Evolutionary conservation across 64 coral and sea anemone genomes (phyloP), one percentile per base, ranked within the genome.

Genomic region (Montipora foliosa): DNA sequence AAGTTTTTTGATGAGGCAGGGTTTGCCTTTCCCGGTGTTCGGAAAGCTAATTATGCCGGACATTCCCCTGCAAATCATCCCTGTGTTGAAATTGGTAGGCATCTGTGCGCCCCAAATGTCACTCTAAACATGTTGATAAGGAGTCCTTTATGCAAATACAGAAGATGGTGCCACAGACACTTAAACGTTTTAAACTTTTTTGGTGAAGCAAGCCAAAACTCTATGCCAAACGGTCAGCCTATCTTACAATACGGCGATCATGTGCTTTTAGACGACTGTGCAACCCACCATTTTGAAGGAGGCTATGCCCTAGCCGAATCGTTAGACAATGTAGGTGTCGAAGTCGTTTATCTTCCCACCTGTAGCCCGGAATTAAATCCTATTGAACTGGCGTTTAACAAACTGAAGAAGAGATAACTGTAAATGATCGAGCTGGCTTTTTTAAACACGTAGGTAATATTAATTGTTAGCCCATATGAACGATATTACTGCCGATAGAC

Each of bases 1-100:
- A 87, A 87, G 61, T 87, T 87, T 87, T 87, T 87, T 71, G 84
- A 87, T 71, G 84, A 87, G 22, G 3, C 11, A 14, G 84, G 84
- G 17, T 37, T 87, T 29, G 46, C 21, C 11, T 22, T 87, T 11
- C 67, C 12, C 25, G 84, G 72, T 61, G 52, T 10, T 7, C 14
- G 62, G 20, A 70, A 87, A 15, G 46, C 66, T 15, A 58, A 61
- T 7, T 87, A 87, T 47, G 29, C 29, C 29, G 84, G 84, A 5
- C 84, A 87, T 59, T 87, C 61, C 3, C 60, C 47, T 2, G 17
- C 4, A 21, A 87, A 87, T 64, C 4, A 15, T 6, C 61, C 84
- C 4, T 87, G 66, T 48, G 47, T 87, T 70, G 67, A 87, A 46
- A 22, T 74, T 5, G 84, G 84, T 11, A 47, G 84, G 46, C 15